Percentiles rank a stretch among this genome's conserved stretches.
phyloP scores from a whole-genome alignment of 2,888 invertebrate genomes.

The Drosophila prolongata region DNA sequence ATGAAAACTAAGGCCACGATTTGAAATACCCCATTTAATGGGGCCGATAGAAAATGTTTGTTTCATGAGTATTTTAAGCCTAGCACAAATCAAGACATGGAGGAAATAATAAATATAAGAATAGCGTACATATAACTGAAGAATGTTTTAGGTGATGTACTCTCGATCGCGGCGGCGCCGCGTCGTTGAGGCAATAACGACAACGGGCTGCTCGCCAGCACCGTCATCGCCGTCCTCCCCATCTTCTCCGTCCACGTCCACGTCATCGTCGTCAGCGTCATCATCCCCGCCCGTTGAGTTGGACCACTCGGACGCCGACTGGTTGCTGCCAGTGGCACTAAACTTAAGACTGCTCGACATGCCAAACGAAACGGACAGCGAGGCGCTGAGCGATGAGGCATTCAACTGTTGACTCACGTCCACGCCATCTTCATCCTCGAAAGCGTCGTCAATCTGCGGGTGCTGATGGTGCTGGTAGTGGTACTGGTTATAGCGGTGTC shows the following conservation, averaged over 20 bases:
- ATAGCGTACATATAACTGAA: slow-evolving; percentile 4
- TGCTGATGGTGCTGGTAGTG: slow-evolving; percentile 55
- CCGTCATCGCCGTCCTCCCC: slow-evolving; percentile 39
- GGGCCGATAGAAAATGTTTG: slow-evolving; percentile 45
- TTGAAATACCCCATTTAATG: slow-evolving; percentile 62
- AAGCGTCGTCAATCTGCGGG: slow-evolving; percentile 49
- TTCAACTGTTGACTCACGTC: slow-evolving; percentile 77
- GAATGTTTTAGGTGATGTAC: slow-evolving; percentile 73
- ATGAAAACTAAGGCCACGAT: slow-evolving; percentile 69
- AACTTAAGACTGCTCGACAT: slow-evolving; percentile 81
- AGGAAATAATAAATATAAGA: slow-evolving; percentile 24
- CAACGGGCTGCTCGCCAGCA: slow-evolving; percentile 48
- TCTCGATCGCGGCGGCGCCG: slow-evolving; percentile 67
- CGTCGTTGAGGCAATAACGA: slow-evolving; percentile 55
- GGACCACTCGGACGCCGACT: slow-evolving; percentile 78
- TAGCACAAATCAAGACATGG: slow-evolving; percentile 23
- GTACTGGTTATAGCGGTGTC: slow-evolving; percentile 73
- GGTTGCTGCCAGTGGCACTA: slow-evolving; percentile 75
- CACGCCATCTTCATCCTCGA: slow-evolving; percentile 66
- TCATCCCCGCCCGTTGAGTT: slow-evolving; percentile 74
- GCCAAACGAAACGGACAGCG: slow-evolving; percentile 78
- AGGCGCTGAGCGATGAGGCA: slow-evolving; percentile 76
- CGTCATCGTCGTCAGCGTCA: slow-evolving; percentile 52
- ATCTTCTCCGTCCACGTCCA: slow-evolving; percentile 43
- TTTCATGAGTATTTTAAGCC: slow-evolving; percentile 61